Evolutionary conservation across 2,888 invertebrate genomes (phyloP).

Genomic region (Troides oblongomaculatus): DNA sequence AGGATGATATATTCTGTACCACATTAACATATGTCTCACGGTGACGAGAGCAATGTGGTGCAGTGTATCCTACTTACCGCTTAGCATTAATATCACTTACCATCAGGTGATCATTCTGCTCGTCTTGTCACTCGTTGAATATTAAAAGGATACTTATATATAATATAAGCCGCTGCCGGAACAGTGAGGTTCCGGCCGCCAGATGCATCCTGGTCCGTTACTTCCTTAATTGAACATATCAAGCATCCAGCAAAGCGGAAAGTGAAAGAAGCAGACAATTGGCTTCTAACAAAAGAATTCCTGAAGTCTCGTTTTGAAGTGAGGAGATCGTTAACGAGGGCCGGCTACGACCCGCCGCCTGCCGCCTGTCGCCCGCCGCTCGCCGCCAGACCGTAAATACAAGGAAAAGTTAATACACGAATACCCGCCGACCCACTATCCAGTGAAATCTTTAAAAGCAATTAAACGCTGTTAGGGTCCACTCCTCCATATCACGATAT

Average conservation of each 20-base stretch:
- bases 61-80: no score
- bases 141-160: no score
- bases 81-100: no score
- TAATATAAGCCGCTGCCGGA: no score
- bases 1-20: no score
- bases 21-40: no score
- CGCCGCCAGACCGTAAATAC: constrained; percentile 25
- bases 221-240: constrained; percentile 12
- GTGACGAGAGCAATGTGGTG: no score
- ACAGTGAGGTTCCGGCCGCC: no score
- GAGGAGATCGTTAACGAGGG: constrained; percentile 26
- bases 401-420: constrained; percentile 22
- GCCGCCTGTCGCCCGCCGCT: not conserved
- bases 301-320: constrained; percentile 21
- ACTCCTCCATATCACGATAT: not conserved
- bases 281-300: constrained; percentile 24
- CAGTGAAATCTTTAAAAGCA: constrained; percentile 23
- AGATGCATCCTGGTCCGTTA: no score
- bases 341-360: not conserved
- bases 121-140: no score
- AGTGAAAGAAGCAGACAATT: constrained; percentile 22
- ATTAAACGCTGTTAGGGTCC: constrained; percentile 16
- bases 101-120: no score
- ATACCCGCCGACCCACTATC: constrained; percentile 3
- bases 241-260: constrained; percentile 3